Evolutionary conservation across 2,113 vertebrate species (phyloP).

Genomic region (Archocentrus centrarchus): DNA sequence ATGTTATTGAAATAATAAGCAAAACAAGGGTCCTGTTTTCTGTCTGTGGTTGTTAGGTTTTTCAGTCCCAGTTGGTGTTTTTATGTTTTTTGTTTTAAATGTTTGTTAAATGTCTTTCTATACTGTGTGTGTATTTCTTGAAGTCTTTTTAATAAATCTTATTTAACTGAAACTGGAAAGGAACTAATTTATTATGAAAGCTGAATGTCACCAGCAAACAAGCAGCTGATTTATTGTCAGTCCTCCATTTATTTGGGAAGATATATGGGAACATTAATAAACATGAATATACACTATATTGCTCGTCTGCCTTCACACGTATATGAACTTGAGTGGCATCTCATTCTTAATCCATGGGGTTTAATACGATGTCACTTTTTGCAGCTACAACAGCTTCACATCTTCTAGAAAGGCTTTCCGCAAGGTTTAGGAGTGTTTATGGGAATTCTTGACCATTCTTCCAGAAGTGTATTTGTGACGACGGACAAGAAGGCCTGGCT

Average conservation of each 20-base stretch:
- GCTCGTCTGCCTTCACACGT: too few relatives aligned
- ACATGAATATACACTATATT: not conserved
- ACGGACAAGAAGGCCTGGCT: too few relatives aligned
- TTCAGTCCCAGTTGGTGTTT: not conserved
- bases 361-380: too few relatives aligned
- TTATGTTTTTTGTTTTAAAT: constrained; percentile 19
- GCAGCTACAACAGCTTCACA: too few relatives aligned
- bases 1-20: not conserved
- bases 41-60: not conserved
- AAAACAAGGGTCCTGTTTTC: not conserved
- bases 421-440: too few relatives aligned
- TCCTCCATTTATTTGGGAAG: not conserved
- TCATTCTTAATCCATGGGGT: too few relatives aligned
- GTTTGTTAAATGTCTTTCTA: constrained; percentile 17
- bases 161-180: not conserved
- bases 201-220: not conserved
- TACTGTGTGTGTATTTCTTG: not conserved
- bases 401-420: too few relatives aligned
- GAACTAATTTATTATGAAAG: not conserved
- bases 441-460: too few relatives aligned
- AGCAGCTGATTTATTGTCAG: not conserved
- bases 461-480: too few relatives aligned
- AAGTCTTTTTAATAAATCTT: constrained; percentile 56
- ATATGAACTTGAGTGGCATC: too few relatives aligned
- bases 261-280: not conserved